Evolutionary conservation across 2,888 invertebrate genomes (phyloP).

Genomic region (Eupeodes luniger): DNA sequence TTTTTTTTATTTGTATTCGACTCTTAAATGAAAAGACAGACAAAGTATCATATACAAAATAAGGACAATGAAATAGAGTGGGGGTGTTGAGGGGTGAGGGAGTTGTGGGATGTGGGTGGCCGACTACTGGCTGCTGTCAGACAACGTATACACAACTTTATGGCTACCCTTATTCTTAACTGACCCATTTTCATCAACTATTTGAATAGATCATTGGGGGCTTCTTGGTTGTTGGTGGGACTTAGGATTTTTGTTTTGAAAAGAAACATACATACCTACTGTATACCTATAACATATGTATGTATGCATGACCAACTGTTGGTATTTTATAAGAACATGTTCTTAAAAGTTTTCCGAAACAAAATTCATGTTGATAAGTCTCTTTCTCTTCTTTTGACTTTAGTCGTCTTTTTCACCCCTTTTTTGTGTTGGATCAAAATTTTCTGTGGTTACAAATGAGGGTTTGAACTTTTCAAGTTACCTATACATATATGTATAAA

Average conservation of each 20-base stretch:
- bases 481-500: background rate
- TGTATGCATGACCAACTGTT: slow-evolving; percentile 65
- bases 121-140: slow-evolving; percentile 24
- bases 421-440: slow-evolving; percentile 54
- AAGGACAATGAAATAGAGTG: slow-evolving; percentile 29
- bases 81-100: background rate
- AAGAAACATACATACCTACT: no score
- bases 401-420: slow-evolving; percentile 45
- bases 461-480: slow-evolving; percentile 50
- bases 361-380: slow-evolving; percentile 69
- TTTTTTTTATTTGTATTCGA: slow-evolving; percentile 27
- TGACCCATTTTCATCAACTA: slow-evolving; percentile 66
- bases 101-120: no score
- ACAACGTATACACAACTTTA: slow-evolving; percentile 14
- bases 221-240: background rate
- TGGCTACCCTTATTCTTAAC: slow-evolving; percentile 5
- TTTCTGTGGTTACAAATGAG: slow-evolving; percentile 65
- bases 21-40: slow-evolving; percentile 44
- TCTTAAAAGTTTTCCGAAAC: slow-evolving; percentile 61
- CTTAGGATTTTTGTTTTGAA: background rate
- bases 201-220: slow-evolving; percentile 37
- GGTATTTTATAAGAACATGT: slow-evolving; percentile 28
- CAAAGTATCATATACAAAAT: slow-evolving; percentile 24
- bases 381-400: slow-evolving; percentile 44
- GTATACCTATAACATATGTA: background rate